Percentiles rank a stretch among this genome's conserved stretches.
Conservation (phyloP, 1,140 invertebrate genomes). For the Gryon sp. region DNA sequence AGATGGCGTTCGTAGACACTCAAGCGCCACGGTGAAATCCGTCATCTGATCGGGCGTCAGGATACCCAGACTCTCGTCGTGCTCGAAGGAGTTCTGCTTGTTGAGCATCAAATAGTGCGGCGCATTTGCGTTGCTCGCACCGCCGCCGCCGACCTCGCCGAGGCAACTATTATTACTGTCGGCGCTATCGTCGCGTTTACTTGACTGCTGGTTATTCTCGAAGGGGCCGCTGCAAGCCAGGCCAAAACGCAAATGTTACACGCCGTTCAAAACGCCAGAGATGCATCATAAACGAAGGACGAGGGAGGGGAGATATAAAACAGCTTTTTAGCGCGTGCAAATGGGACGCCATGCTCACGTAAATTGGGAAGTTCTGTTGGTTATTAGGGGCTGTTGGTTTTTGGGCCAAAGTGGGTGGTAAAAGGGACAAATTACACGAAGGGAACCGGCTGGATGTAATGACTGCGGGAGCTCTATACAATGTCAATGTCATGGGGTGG, state of each 20-base stretch:
- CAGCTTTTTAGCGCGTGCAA: slow-evolving; percentile 15
- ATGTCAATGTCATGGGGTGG: slow-evolving; percentile 2
- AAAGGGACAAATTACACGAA: neutral
- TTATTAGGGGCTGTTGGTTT: neutral
- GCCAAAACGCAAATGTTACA: slow-evolving; percentile 34
- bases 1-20: slow-evolving; percentile 82
- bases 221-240: slow-evolving; percentile 64
- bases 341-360: neutral
- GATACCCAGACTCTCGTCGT: slow-evolving; percentile 90
- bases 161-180: slow-evolving; percentile 66
- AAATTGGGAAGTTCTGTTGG: neutral
- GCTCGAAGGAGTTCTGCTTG: slow-evolving; percentile 87
- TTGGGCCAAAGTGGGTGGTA: neutral
- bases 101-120: slow-evolving; percentile 80
- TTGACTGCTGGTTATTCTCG: slow-evolving; percentile 64
- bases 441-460: neutral
- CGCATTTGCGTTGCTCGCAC: slow-evolving; percentile 67
- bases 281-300: too few relatives aligned
- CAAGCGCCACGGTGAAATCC: slow-evolving; percentile 82
- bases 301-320: neutral
- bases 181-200: slow-evolving; percentile 68
- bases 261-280: slow-evolving; percentile 9
- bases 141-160: slow-evolving; percentile 63
- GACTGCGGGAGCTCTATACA: slow-evolving; percentile 6
- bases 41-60: slow-evolving; percentile 93